Conservation (phyloP, 2,888 invertebrate genomes). For the Brachypterus glaber region DNA sequence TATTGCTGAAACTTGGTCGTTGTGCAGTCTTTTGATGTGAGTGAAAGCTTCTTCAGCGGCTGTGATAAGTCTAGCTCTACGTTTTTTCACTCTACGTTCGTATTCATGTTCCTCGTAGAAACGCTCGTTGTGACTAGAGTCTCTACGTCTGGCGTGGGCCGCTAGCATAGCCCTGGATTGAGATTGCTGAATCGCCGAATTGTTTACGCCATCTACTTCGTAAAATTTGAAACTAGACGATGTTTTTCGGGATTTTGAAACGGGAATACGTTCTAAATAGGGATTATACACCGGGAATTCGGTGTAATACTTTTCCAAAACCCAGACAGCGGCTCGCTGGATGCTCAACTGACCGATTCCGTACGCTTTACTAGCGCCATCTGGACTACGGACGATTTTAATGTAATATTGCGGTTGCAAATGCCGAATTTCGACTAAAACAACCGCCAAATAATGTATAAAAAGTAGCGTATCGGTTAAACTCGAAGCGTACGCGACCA, state of each 20-base stretch:
- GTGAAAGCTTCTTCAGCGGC: conserved; percentile 98
- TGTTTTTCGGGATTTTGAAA: conserved; percentile 69
- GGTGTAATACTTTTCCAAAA: conserved; percentile 89
- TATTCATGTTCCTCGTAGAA: conserved; percentile 98
- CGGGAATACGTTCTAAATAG: conserved; percentile 83
- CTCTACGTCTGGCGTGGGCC: conserved; percentile 74
- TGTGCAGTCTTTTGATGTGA: conserved; percentile 78
- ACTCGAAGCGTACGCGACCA: conserved; percentile 88
- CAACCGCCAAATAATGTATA: conserved; percentile 88
- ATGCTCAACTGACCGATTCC: conserved; percentile 86
- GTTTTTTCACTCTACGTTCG: conserved; percentile 82
- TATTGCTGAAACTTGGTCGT: conserved; percentile 64
- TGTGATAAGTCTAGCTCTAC: conserved; percentile 79
- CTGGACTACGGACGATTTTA: conserved; percentile 89
- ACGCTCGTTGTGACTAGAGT: conserved; percentile 91
- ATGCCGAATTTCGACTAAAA: conserved; percentile 88
- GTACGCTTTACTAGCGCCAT: conserved; percentile 84
- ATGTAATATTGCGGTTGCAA: conserved; percentile 82
- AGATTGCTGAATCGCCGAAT: conserved; percentile 55
- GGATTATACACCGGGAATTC: conserved; percentile 97
- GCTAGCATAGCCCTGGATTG: conserved; percentile 61
- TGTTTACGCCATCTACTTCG: conserved; percentile 77
- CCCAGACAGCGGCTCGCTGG: conserved; percentile 91
- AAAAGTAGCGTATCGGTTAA: conserved; percentile 89
- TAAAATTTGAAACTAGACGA: conserved; percentile 91